Percentiles rank a stretch among this genome's conserved stretches.
Evolutionary conservation across 2,797 vertebrate species (phyloP).

Genomic region (Echiichthys vipera): DNA sequence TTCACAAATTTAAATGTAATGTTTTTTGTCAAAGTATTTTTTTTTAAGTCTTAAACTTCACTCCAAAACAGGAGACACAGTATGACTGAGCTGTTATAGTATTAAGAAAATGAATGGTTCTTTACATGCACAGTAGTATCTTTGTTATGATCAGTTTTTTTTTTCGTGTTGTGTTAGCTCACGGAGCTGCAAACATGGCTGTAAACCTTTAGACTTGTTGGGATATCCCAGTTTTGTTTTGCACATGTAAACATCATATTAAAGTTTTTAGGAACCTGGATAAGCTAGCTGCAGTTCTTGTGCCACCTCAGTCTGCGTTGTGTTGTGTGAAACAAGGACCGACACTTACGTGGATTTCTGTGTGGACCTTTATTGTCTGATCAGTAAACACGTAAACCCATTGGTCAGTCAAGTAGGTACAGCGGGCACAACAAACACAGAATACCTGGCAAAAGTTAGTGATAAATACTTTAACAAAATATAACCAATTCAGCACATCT

Average conservation of each 20-base stretch:
- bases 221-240: neutral
- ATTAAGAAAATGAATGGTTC: neutral
- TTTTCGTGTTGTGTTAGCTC: too few species aligned
- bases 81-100: neutral
- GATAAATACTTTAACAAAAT: too few species aligned
- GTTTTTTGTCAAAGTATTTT: neutral
- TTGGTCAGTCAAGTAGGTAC: too few species aligned
- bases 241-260: neutral
- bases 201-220: neutral
- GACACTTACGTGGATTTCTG: neutral
- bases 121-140: neutral
- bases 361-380: too few species aligned
- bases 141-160: neutral
- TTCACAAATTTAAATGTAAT: neutral
- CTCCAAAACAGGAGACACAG: neutral
- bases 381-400: too few species aligned
- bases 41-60: neutral
- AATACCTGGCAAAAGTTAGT: too few species aligned
- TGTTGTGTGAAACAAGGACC: too few species aligned
- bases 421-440: too few species aligned
- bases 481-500: too few species aligned
- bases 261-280: neutral
- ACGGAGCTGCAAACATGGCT: neutral
- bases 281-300: neutral
- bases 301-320: too few species aligned